Evolutionary conservation across 2,888 invertebrate genomes (phyloP), one percentile per base, ranked within the genome.

Genomic region (Acrocyrtus sp.): DNA sequence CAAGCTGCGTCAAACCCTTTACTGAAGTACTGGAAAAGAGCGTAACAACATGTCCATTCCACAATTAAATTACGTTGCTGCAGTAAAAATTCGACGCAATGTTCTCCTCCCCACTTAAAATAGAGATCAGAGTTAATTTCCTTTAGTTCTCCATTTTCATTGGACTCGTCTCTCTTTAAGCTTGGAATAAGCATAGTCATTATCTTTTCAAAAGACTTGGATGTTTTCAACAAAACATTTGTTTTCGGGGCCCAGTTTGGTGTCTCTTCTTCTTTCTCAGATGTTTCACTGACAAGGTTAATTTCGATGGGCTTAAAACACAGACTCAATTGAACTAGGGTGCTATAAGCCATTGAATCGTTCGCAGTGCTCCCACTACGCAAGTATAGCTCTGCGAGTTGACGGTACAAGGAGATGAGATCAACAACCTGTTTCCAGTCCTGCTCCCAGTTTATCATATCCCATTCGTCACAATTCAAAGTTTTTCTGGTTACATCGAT

Each of bases 11-110:
- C 72, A 50, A 76, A 79, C 15, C 72, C 75, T 19, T 74, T 75
- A 5, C 75, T 57, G n/a, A 80, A 66, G 47, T 66, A 80, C 24
- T 75, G 67, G 51, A 80, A 80, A 12, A 80, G 26, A 0, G 72
- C 77, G 53, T 61, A 79, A 12, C 74, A 60, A 10, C 45, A 57
- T 1, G 74, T 74, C 80, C 79, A 80, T 39, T 80, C 80, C n/a
- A 76, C 68, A 45, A 79, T 53, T 0, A 80, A 54, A 62, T 75
- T 76, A 0, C 75, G 56, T 48, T 76, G 72, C 53, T 80, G 80
- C 12, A 75, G 22, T 8, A 80, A 21, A 70, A 53, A 77, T 27
- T 79, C 79, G 0, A 81, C 69, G 43, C 75, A 75, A 22, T 78
- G 69, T 17, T 75, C 70, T 15, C 81, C 77, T 29, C 75, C 76